Base-by-base conservation (phyloP, 2,888 invertebrate genomes). In the Drosophila limbata region DNA sequence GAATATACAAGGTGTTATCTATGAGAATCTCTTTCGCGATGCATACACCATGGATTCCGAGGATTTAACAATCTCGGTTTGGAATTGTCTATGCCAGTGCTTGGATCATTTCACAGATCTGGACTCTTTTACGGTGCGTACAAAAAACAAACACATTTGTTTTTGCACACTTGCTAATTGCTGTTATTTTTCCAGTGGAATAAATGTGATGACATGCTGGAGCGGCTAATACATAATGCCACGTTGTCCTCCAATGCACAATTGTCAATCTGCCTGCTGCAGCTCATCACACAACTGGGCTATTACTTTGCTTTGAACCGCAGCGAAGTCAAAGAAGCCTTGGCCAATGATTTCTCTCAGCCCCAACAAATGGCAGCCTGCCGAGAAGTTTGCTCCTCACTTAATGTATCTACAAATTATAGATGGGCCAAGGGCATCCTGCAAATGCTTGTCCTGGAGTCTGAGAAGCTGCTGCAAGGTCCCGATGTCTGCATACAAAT, bases 361-460 rank as follows among this genome's bases (percentile, higher is more conserved):
- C 19, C 69, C 0, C 37, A 74, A 4, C 52, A 61, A 5, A 37
- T 88, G 28, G 59, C 53, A 1, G 66, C 76, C 1, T 90, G 80
- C 31, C 73, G 84, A 8, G 63, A 78, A 33, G 48, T 81, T 0
- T 89, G 90, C 9, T 69, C 72, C 0, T 61, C 70, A 1, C 76
- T 91, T 6, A 86, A 76, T 35, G 88, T 85, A 3, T 81, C 80
- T 60, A 90, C 88, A 3, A 84, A 83, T 17, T 91, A 89, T 55
- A 90, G 91, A 6, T 92, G 92, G 92, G 90, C 91, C 3, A 90
- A 92, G 71, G 79, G 65, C 35, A 83, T 92, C 42, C 66, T 92
- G 3, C 66, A 91, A 59, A 82, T 91, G 71, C 84, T 92, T 50
- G 64, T 89, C 6, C 57, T 89, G 21, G 91, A 91, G 57, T 91